Evolutionary conservation across 2,888 invertebrate genomes (phyloP).

Genomic region (Drosophila anomalata): DNA sequence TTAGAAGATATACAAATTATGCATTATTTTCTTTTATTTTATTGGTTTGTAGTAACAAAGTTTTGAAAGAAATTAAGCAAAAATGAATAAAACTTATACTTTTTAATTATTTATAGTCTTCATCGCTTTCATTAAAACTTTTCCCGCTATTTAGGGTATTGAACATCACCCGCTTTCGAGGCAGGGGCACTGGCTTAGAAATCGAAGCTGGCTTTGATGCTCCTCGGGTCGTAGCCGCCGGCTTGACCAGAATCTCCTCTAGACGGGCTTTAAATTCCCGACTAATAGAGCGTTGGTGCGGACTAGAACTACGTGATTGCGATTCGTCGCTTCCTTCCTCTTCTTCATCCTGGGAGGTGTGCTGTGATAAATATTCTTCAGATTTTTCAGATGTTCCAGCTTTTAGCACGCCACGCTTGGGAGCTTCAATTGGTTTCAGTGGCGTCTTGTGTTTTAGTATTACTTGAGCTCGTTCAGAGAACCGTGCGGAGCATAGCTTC

Average conservation of each 20-base stretch:
- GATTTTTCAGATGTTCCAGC: conserved; percentile 17
- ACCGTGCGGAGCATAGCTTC: conserved; percentile 71
- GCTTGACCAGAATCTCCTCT: conserved; percentile 70
- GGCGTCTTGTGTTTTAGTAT: conserved; percentile 65
- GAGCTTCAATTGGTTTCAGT: conserved; percentile 54
- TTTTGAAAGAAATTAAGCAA: too few species aligned
- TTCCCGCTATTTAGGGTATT: conserved; percentile 49
- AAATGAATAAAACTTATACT: too few species aligned
- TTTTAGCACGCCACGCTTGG: conserved; percentile 16
- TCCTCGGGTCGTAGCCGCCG: conserved; percentile 54
- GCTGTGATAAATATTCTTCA: conserved; percentile 27
- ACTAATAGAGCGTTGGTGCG: conserved; percentile 8
- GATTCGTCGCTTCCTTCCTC: conserved; percentile 21
- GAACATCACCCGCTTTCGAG: conserved; percentile 83
- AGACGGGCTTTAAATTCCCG: conserved; percentile 71
- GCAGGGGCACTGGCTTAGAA: conserved; percentile 77
- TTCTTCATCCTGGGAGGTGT: conserved; percentile 21
- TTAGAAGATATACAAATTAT: too few species aligned
- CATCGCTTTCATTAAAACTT: conserved; percentile 39
- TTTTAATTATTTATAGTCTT: conserved; percentile 20
- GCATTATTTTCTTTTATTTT: neutral
- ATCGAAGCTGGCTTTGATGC: conserved; percentile 20
- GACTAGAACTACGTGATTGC: conserved; percentile 44
- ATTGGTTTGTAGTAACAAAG: neutral
- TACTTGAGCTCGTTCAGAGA: conserved; percentile 64